These are phyloP conservation scores for Hyles lineata DNA, from an alignment of 2,888 invertebrate species.

Conservation along the genomic window DNA sequence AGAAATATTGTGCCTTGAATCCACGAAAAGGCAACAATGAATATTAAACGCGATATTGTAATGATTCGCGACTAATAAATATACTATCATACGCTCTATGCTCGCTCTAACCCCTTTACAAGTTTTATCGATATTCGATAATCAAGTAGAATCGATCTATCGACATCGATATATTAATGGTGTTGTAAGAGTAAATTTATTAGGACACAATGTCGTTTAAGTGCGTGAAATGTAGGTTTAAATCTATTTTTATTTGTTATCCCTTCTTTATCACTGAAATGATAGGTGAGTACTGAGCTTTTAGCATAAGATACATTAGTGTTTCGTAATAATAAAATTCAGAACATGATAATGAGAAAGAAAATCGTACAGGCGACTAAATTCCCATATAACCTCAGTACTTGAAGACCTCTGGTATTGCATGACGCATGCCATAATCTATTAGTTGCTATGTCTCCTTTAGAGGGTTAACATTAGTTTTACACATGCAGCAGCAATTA, in stretches of 20 bases:
- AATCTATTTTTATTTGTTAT: slow-evolving; percentile 26
- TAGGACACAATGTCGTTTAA: slow-evolving; percentile 21
- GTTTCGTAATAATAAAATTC: too few relatives aligned
- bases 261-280: slow-evolving; percentile 1
- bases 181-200: slow-evolving; percentile 24
- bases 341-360: background rate
- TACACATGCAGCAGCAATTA: too few relatives aligned
- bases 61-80: background rate
- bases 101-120: slow-evolving; percentile 20
- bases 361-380: too few relatives aligned
- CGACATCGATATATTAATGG: slow-evolving; percentile 20
- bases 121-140: slow-evolving; percentile 26
- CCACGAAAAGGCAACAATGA: slow-evolving; percentile 14
- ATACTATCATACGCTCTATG: background rate
- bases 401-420: too few relatives aligned
- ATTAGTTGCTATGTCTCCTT: too few relatives aligned
- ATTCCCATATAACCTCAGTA: too few relatives aligned
- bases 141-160: slow-evolving; percentile 22
- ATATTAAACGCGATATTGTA: background rate
- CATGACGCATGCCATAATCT: too few relatives aligned
- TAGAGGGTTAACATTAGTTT: too few relatives aligned
- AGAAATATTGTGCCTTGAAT: slow-evolving; percentile 23
- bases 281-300: slow-evolving; percentile 12
- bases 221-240: slow-evolving; percentile 22
- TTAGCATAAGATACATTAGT: background rate